phyloP scores from a whole-genome alignment of 2,888 invertebrate genomes.

The Augochlorella aurata region DNA sequence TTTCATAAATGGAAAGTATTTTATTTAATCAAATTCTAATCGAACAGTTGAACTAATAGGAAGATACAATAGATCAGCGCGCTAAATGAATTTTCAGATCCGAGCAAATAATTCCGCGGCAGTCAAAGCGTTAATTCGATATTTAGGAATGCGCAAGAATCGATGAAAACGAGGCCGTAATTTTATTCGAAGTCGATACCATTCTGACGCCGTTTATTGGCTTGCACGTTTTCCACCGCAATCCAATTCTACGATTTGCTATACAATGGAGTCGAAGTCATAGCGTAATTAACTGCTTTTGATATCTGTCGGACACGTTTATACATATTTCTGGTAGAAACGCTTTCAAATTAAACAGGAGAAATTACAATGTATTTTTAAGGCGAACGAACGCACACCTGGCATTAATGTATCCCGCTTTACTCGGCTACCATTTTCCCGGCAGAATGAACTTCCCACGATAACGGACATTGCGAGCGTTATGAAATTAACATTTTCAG shows the following conservation, averaged over 20 bases:
- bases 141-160: not conserved
- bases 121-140: not conserved
- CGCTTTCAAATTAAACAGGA: not conserved
- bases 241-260: not conserved
- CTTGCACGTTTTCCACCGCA: not conserved
- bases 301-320: not conserved
- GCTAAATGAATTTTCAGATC: no score
- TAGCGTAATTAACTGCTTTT: conserved; percentile 3
- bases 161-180: not conserved
- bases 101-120: no score
- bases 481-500: conserved; percentile 6
- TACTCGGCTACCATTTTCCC: not conserved
- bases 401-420: conserved; percentile 5
- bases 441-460: not conserved
- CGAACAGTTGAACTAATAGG: no score
- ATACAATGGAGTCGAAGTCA: not conserved
- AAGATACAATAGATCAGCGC: no score
- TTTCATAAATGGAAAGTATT: no score
- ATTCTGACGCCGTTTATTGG: not conserved
- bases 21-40: no score
- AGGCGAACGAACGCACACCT: conserved; percentile 6
- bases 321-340: not conserved
- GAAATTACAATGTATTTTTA: conserved; percentile 25
- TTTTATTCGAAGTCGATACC: not conserved
- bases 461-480: not conserved